These are phyloP conservation scores for Halcyon leucocephala DNA, from an alignment of 2,797 vertebrate genomes.

Conservation along the genomic window DNA sequence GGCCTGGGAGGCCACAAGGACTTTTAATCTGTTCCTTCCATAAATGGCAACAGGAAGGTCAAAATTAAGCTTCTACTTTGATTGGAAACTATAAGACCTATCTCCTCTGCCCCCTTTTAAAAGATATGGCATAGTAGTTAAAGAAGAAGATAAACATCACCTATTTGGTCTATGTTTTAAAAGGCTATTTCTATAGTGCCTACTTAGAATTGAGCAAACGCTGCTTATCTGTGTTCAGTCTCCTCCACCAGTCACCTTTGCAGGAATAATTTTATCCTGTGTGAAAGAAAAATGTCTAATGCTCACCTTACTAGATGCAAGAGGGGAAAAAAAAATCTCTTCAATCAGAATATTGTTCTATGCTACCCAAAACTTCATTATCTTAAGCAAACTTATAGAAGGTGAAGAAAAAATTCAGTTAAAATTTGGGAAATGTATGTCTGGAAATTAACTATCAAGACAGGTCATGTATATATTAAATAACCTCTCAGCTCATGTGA, in stretches of 20 bases:
- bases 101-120: not conserved
- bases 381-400: constrained; percentile 2
- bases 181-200: not conserved
- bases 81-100: not conserved
- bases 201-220: not conserved
- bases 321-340: not conserved
- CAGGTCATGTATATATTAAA: not conserved
- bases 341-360: not conserved
- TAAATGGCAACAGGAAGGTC: not conserved
- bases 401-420: not conserved
- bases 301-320: not conserved
- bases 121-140: not conserved
- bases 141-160: not conserved
- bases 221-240: not conserved
- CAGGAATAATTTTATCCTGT: not conserved
- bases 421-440: not conserved
- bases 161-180: not conserved
- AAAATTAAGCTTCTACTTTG: not conserved
- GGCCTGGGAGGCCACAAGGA: not conserved
- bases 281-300: not conserved
- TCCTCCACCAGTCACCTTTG: not conserved
- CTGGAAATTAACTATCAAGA: constrained; percentile 11
- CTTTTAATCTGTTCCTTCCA: not conserved
- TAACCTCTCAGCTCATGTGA: not conserved
- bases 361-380: constrained; percentile 4